Base-by-base conservation (phyloP, 2,888 invertebrate genomes). In the Drosophila pseudotakahashii region DNA sequence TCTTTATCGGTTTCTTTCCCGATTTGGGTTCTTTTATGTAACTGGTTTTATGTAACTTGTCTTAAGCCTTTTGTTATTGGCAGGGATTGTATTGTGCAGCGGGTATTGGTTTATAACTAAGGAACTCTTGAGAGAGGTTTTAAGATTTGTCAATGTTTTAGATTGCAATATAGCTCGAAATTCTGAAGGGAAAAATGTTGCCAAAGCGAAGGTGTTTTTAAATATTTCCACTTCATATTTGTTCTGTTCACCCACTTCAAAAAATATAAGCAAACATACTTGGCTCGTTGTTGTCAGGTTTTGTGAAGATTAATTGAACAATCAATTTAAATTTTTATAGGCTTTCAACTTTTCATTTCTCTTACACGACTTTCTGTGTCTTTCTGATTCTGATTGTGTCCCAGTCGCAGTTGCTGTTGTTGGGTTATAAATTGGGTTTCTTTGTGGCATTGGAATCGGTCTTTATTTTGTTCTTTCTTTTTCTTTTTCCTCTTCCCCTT, bases 261-360 rank as follows among this genome's bases (percentile, higher is more conserved):
- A 34, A 26, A 26, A 10, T 23, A 30, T 37, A 37, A 58, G n/a
- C 62, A 55, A 77, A 74, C 74, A 60, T 51, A 70, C 84, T 66
- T 55, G 47, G 69, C 42, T 62, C 66, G 45, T 51, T 70, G 76
- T 77, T 91, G 90, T 90, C 90, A 90, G 85, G 87, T 89, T 89
- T 66, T 85, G 84, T 84, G 77, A 90, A 91, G 90, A 90, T 90
- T 90, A 90, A 90, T 90, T 91, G 90, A 90, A 90, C 91, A 89
- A 90, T 90, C 91, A 90, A 91, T 90, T 91, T 91, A 77, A 89
- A 89, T 86, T 89, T 90, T 90, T 90, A 90, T 90, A 89, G 90
- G 89, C 87, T 89, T 90, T 84, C 76, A 81, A 84, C 78, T 88
- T 89, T 88, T 86, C 86, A 81, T 86, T 76, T 80, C 78, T 75